phyloP scores from a whole-genome alignment of 1,140 invertebrate genomes.

The Acromyrmex echinatior region DNA sequence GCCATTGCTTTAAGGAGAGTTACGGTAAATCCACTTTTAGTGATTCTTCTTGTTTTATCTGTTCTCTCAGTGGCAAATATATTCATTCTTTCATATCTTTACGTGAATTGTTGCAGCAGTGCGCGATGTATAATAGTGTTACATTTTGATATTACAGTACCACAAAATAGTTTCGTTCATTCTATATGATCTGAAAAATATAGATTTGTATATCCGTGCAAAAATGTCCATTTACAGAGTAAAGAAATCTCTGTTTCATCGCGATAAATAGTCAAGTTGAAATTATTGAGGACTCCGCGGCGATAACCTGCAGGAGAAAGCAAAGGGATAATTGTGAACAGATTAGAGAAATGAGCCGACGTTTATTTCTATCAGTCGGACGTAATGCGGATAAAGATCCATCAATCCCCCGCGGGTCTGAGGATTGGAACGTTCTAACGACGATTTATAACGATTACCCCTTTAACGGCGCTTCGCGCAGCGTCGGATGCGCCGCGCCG shows the following conservation, averaged over 20 bases:
- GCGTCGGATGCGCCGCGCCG: neutral
- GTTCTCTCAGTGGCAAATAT: neutral
- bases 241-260: neutral
- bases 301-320: neutral
- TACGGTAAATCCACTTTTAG: constrained; percentile 33
- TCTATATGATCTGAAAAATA: neutral
- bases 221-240: neutral
- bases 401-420: constrained; percentile 24
- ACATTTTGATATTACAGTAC: neutral
- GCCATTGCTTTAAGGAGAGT: neutral
- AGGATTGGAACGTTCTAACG: neutral
- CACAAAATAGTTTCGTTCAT: neutral
- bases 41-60: constrained; percentile 11
- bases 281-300: neutral
- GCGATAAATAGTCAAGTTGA: neutral
- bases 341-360: constrained; percentile 4
- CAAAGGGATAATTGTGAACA: constrained; percentile 17
- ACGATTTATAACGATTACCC: constrained; percentile 57
- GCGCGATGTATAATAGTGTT: neutral
- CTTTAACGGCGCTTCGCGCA: constrained; percentile 31
- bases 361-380: constrained; percentile 51
- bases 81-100: neutral
- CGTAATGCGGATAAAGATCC: constrained; percentile 23
- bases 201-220: neutral
- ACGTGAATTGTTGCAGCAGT: neutral